Base-by-base conservation (phyloP, 2,888 invertebrate genomes). In the Gymnocheta viridis region DNA sequence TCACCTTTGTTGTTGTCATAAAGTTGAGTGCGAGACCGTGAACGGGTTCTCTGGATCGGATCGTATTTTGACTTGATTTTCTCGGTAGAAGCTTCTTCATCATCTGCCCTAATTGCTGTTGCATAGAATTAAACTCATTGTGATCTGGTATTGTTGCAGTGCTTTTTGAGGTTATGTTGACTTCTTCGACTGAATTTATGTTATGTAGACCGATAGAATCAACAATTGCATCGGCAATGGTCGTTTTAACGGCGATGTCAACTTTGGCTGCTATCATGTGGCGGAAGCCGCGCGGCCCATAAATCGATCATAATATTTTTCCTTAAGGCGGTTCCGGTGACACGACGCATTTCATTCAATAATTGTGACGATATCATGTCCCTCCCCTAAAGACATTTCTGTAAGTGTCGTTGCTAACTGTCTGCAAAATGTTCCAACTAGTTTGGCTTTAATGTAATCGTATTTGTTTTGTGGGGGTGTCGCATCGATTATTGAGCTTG, bases 181-280 rank as follows among this genome's bases (percentile, higher is more conserved):
- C 29, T n/a, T 74, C 29, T 9, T 35, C 7, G 9, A 72, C 44
- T 4, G 24, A 14, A 24, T 62, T 74, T 29, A 74, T 74, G 5
- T 41, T 41, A 10, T 29, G 64, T 10, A 64, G 12, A 2, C 74
- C 74, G 9, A 74, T 54, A 4, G 64, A 72, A 14, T 56, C 72
- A 49, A 70, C 70, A 47, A 72, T 80, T 29, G 79, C 62, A 17
- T 80, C 66, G 19, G 64, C 72, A 24, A 80, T 79, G 12, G 44
- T 24, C 22, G 56, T 35, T 62, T 83, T 69, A 17, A 79, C 82
- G 12, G 51, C 51, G 38, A 74, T 58, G 12, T 58, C 41, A 24
- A 51, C 78, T 17, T 73, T 72, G 0, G 62, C 22, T 27, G 73
- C 82, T 24, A 82, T 82, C 78, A 54, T 78, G 69, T 27, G 78